phyloP scores from a whole-genome alignment of 2,113 vertebrate species.

The Galbula dea region DNA sequence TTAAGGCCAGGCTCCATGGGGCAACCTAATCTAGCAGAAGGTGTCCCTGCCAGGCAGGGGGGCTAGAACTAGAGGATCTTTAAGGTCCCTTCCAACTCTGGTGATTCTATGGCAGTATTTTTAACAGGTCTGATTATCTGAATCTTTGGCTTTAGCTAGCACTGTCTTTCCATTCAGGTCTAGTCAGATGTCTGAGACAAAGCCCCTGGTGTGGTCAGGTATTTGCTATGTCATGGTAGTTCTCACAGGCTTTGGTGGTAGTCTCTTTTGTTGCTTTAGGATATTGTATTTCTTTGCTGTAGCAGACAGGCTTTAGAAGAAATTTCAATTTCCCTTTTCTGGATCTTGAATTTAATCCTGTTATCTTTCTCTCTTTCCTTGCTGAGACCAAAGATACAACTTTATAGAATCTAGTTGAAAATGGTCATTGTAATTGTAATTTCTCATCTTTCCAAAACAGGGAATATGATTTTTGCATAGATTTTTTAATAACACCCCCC shows the following conservation, averaged over 20 bases:
- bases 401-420: not conserved
- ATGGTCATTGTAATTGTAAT: not conserved
- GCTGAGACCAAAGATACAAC: not conserved
- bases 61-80: no score
- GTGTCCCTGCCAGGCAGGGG: no score
- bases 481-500: fast-evolving
- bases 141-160: not conserved
- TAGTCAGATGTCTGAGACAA: not conserved
- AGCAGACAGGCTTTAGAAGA: not conserved
- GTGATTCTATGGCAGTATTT: no score
- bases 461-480: not conserved
- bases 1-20: no score
- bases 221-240: not conserved
- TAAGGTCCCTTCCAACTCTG: no score
- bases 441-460: not conserved
- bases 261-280: not conserved
- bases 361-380: not conserved
- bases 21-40: no score
- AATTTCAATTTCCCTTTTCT: not conserved
- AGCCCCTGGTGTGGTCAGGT: not conserved
- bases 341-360: not conserved
- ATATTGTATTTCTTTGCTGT: not conserved
- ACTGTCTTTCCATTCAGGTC: not conserved
- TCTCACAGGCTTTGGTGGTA: not conserved
- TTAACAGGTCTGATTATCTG: not conserved